Percentiles rank a stretch among this genome's conserved stretches.
phyloP scores from a whole-genome alignment of 2,888 invertebrate genomes.

The Apantesis nais region DNA sequence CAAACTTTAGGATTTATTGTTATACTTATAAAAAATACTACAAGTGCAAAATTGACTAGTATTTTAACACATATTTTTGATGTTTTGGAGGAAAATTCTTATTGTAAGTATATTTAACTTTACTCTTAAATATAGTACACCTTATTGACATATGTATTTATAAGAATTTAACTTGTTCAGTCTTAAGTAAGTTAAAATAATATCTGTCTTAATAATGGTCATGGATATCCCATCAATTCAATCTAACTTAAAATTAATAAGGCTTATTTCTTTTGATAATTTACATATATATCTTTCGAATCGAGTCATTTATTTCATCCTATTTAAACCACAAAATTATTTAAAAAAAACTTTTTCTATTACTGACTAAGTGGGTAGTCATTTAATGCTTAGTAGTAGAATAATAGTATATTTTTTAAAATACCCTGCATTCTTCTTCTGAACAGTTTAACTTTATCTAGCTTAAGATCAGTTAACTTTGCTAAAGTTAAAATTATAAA shows the following conservation, averaged over 20 bases:
- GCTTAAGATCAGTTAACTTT: too few relatives aligned
- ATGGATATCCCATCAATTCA: background rate
- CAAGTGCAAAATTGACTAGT: slow-evolving; percentile 57
- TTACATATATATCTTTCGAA: background rate
- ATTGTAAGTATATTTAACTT: slow-evolving; percentile 66
- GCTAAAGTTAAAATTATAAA: too few relatives aligned
- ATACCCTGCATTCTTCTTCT: too few relatives aligned
- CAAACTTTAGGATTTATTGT: slow-evolving; percentile 72
- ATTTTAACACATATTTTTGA: slow-evolving; percentile 60
- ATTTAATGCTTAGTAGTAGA: too few relatives aligned
- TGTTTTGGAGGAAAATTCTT: slow-evolving; percentile 70
- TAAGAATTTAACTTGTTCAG: background rate
- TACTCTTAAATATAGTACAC: background rate
- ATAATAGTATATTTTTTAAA: too few relatives aligned
- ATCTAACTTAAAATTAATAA: too few relatives aligned
- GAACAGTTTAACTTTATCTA: too few relatives aligned
- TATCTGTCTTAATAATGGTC: background rate
- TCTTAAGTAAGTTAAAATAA: background rate
- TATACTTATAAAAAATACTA: slow-evolving; percentile 67
- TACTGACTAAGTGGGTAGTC: too few relatives aligned
- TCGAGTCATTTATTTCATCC: too few relatives aligned
- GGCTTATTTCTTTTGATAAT: too few relatives aligned
- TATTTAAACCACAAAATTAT: too few relatives aligned
- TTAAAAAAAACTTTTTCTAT: too few relatives aligned
- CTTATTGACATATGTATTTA: background rate